Conservation (phyloP, 2,113 vertebrate genomes). For the Emydura subglobosa region DNA sequence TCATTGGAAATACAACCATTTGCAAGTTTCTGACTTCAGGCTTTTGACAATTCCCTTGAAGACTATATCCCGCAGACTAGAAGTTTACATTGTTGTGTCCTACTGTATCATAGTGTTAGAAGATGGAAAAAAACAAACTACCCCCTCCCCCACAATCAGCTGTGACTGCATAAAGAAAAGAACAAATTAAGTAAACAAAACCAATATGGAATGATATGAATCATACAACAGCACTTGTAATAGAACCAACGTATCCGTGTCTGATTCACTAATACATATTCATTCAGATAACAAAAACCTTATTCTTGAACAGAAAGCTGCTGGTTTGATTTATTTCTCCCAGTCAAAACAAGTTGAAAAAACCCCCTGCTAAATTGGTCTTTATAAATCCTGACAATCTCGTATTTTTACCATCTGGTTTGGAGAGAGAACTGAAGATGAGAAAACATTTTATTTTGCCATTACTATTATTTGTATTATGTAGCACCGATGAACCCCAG, state of each 20-base stretch:
- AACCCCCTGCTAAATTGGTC: background rate
- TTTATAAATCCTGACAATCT: background rate
- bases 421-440: background rate
- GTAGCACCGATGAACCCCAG: background rate
- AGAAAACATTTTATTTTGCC: background rate
- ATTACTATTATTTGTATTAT: background rate
- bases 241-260: background rate
- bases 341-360: background rate
- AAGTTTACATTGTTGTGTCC: background rate
- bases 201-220: background rate
- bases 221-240: background rate
- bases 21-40: background rate
- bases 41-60: background rate
- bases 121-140: background rate
- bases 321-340: conserved; percentile 1
- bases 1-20: background rate
- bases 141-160: accelerated
- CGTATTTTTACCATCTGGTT: background rate
- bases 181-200: background rate
- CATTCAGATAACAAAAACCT: conserved; percentile 38
- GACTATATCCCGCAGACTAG: background rate
- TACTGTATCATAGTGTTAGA: background rate
- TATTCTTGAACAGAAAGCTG: background rate
- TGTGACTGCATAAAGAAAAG: background rate
- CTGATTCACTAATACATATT: conserved; percentile 38